These are phyloP conservation scores for Sinocyclocheilus maitianheensis DNA, from an alignment of 2,113 vertebrate genomes.

Conservation along the genomic window DNA sequence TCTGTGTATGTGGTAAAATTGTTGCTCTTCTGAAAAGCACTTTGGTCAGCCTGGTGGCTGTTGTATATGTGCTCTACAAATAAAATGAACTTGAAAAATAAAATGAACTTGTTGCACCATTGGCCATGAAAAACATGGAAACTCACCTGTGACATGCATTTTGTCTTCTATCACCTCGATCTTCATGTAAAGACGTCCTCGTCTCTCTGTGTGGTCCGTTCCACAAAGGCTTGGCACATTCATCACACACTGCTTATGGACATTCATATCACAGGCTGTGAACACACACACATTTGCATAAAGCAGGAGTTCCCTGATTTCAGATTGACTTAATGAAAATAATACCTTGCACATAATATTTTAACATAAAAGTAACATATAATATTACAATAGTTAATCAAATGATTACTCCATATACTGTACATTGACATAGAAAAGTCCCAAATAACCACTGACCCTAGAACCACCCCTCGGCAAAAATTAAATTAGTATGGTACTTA, in stretches of 20 bases:
- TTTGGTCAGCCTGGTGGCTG: no score
- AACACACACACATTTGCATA: conserved; percentile 5
- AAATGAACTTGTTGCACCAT: neutral
- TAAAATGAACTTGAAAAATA: no score
- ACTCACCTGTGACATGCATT: conserved; percentile 87
- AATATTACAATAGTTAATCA: neutral
- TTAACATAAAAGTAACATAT: neutral
- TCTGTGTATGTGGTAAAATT: no score
- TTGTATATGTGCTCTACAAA: no score
- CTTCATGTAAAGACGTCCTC: conserved; percentile 90
- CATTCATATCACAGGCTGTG: conserved; percentile 96
- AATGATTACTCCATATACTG: neutral
- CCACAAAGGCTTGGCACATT: conserved; percentile 96
- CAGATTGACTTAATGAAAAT: neutral
- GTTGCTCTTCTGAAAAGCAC: no score
- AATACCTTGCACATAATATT: neutral
- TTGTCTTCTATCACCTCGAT: conserved; percentile 87
- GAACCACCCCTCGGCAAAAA: neutral
- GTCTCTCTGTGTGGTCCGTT: conserved; percentile 91
- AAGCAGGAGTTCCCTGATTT: neutral
- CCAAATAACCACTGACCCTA: neutral
- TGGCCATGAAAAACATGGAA: no score
- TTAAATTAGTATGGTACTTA: conserved; percentile 67
- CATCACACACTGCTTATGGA: conserved; percentile 94
- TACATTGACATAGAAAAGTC: neutral